These are phyloP conservation scores for Globicephala melas DNA, from an alignment of 2,113 vertebrate genomes.

Conservation along the genomic window DNA sequence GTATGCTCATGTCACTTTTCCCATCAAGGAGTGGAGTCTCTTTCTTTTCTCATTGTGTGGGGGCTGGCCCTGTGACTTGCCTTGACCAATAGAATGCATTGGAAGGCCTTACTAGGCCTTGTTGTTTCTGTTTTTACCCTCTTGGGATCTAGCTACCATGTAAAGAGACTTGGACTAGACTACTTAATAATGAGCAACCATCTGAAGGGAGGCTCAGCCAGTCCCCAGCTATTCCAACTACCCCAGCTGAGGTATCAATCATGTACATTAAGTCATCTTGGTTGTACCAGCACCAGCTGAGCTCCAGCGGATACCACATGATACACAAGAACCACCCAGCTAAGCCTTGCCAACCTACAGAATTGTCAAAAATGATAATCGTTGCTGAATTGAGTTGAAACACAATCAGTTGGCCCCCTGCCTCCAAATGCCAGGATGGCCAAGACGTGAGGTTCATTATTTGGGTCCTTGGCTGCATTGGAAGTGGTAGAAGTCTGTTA, in stretches of 20 bases:
- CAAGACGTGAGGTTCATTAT: background rate
- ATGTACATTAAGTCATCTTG: background rate
- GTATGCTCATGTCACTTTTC: background rate
- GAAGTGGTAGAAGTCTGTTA: background rate
- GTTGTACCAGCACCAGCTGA: background rate
- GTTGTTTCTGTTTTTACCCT: background rate
- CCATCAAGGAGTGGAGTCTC: background rate
- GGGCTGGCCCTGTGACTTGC: background rate
- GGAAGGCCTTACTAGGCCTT: background rate
- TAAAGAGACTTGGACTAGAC: background rate
- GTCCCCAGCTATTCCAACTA: background rate
- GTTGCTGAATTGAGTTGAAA: background rate
- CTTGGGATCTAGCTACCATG: background rate
- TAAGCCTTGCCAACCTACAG: background rate
- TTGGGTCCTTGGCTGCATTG: background rate
- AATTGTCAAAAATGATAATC: background rate
- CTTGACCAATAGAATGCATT: background rate
- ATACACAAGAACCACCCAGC: background rate
- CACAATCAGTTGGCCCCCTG: background rate
- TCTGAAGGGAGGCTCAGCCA: background rate
- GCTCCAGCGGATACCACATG: no score
- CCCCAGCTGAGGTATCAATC: background rate
- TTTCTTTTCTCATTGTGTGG: background rate
- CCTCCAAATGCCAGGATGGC: background rate
- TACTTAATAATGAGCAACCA: background rate